Percentiles rank a stretch among this genome's conserved stretches.
Evolutionary conservation across 2,797 vertebrate genomes (phyloP).

Genomic region (Pseudotriccus pelzelni): DNA sequence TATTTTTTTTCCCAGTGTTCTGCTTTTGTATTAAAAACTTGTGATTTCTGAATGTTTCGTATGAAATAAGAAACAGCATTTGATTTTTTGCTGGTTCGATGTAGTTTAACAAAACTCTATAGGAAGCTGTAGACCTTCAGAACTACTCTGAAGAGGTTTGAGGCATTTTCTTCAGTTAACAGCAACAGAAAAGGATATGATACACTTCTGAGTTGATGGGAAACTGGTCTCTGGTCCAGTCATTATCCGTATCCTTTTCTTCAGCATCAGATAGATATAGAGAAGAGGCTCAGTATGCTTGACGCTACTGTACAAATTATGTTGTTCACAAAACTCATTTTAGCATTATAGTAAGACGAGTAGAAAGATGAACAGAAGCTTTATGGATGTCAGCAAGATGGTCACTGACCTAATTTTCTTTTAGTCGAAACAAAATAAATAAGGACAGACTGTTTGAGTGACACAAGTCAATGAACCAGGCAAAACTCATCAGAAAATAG

Average conservation of each 20-base stretch:
- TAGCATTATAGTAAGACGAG: not conserved
- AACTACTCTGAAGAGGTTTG: slow-evolving; percentile 2
- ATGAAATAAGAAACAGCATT: slow-evolving; percentile 3
- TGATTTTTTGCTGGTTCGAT: not conserved
- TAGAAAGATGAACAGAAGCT: slow-evolving; percentile 3
- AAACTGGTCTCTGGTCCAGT: not conserved
- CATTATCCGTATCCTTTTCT: not conserved
- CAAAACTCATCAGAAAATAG: not conserved
- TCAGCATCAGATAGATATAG: not conserved
- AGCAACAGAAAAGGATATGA: not conserved
- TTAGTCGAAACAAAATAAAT: not conserved
- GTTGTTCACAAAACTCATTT: not conserved
- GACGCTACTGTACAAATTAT: not conserved
- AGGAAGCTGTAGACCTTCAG: not conserved
- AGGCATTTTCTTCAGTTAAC: not conserved
- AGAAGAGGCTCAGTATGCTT: not conserved
- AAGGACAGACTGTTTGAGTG: not conserved
- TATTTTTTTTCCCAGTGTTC: not conserved
- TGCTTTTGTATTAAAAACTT: slow-evolving; percentile 1
- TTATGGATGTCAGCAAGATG: not conserved
- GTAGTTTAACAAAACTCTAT: not conserved
- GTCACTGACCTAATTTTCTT: not conserved
- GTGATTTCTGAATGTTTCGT: not conserved
- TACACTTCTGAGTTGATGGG: slow-evolving; percentile 14
- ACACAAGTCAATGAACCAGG: not conserved